Conservation (phyloP, 2,888 invertebrate species). For the Andrena trimmerana region DNA sequence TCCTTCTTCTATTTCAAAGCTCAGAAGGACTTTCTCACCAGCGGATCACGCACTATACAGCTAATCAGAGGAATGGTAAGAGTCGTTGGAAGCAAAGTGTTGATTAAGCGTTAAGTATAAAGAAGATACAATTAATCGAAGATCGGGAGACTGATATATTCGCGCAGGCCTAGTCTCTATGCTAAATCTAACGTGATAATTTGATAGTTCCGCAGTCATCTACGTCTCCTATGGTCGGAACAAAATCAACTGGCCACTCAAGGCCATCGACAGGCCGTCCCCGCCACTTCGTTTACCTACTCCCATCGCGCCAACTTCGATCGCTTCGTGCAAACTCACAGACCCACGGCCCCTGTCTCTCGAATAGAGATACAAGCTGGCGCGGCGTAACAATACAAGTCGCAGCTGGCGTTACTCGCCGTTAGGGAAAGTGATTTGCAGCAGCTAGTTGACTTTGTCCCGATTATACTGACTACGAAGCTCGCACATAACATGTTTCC, state of each 20-base stretch:
- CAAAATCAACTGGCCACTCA: neutral
- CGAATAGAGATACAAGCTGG: neutral
- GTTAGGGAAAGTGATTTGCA: neutral
- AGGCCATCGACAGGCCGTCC: neutral
- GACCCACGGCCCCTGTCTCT: no score
- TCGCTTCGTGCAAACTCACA: no score
- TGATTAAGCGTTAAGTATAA: constrained; percentile 11
- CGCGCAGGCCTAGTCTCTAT: constrained; percentile 48
- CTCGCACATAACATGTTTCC: constrained; percentile 37
- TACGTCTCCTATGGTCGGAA: constrained; percentile 22
- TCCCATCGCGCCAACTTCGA: neutral
- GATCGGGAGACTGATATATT: constrained; percentile 29
- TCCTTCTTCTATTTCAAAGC: neutral
- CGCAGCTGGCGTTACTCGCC: neutral
- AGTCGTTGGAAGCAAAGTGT: neutral
- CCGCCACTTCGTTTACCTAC: neutral
- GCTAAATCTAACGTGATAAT: constrained; percentile 48
- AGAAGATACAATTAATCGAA: neutral
- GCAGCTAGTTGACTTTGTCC: neutral
- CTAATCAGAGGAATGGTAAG: neutral
- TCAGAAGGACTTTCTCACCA: constrained; percentile 12
- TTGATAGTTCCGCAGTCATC: constrained; percentile 47
- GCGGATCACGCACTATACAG: neutral
- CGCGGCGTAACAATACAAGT: neutral
- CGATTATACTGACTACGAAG: constrained; percentile 36